Percentiles rank a stretch among this genome's conserved stretches.
Conservation (phyloP, 2,113 vertebrate genomes). For the Periophthalmus modestus region DNA sequence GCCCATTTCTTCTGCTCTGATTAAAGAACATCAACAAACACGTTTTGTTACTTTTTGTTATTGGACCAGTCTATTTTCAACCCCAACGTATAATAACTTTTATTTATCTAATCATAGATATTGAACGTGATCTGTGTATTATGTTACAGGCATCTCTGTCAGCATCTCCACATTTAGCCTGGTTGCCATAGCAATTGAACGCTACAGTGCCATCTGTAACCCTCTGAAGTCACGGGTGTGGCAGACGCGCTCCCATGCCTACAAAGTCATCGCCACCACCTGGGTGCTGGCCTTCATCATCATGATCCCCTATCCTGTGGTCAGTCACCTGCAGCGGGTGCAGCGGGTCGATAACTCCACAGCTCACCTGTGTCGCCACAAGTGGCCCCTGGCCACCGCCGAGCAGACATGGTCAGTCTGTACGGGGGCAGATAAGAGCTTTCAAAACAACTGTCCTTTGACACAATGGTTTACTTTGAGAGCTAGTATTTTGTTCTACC, state of each 20-base stretch:
- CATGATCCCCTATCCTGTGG: slow-evolving; percentile 91
- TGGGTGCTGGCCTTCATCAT: slow-evolving; percentile 88
- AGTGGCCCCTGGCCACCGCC: slow-evolving; percentile 79
- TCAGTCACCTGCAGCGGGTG: slow-evolving; percentile 76
- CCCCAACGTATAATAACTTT: slow-evolving; percentile 11
- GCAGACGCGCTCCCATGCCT: slow-evolving; percentile 95
- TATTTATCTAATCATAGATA: slow-evolving; percentile 14
- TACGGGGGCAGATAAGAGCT: too few relatives aligned
- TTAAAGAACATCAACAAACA: slow-evolving; percentile 25
- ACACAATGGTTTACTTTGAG: background rate
- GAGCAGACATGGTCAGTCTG: slow-evolving; percentile 87
- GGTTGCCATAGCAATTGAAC: slow-evolving; percentile 93
- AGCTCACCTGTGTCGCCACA: slow-evolving; percentile 79
- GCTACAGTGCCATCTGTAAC: slow-evolving; percentile 96
- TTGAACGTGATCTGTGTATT: slow-evolving; percentile 17
- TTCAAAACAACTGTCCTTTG: too few relatives aligned
- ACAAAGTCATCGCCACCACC: slow-evolving; percentile 87
- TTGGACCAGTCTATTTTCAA: slow-evolving; percentile 12
- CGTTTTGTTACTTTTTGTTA: slow-evolving; percentile 28
- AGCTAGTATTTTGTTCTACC: too few relatives aligned
- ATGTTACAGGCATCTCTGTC: slow-evolving; percentile 86
- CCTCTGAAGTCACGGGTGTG: slow-evolving; percentile 91
- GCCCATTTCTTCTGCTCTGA: slow-evolving; percentile 18
- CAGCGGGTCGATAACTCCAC: slow-evolving; percentile 64
- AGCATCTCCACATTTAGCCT: slow-evolving; percentile 95